Base-by-base conservation (phyloP, 2,888 invertebrate species). In the Crioceris asparagi region DNA sequence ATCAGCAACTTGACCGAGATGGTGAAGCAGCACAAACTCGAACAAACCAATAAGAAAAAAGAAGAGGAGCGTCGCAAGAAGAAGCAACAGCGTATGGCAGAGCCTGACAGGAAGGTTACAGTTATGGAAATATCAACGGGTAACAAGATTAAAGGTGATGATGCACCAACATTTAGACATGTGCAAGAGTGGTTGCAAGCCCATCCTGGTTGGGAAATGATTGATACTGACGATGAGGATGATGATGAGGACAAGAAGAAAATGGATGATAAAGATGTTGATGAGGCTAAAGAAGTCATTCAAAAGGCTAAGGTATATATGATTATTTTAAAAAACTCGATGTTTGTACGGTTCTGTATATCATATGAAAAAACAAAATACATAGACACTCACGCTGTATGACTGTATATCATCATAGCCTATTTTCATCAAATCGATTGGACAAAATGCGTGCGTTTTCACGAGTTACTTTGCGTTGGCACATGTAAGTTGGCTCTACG, bases 1-100 rank as follows among this genome's bases (percentile, higher is more conserved):
- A 94, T 99, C 55, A 78, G 84, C 50, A 96, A 92, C 64, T 77
- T 99, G 43, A 96, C 94, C 0, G 92, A 93, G 65, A 91, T 96
- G 87, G 93, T 94, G 6, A 90, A 90, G 49, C 90, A 90, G 57
- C 94, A 96, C 63, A 92, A 93, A 61, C 78, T 90, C 30, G 94
- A 96, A 53, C 91, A 92, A 57, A 92, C 61, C 81, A 86, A 56
- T 82, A 83, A 49, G 85, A 91, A 59, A 83, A 85, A 58, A 17
- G 51, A 51, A 32, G 52, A 63, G 77, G 97, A 42, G 88, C 88
- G 16, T 93, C 96, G 0, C 94, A 98, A 67, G 39, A 94, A 93
- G 64, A 96, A 96, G 57, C 97, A 98, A 63, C 96, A 96, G 68
- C 38, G 40, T 14, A 34, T 45, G 40, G 49, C 49, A 43, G 94